Evolutionary conservation across 2,113 vertebrate genomes (phyloP).

Genomic region (Tragelaphus scriptus): DNA sequence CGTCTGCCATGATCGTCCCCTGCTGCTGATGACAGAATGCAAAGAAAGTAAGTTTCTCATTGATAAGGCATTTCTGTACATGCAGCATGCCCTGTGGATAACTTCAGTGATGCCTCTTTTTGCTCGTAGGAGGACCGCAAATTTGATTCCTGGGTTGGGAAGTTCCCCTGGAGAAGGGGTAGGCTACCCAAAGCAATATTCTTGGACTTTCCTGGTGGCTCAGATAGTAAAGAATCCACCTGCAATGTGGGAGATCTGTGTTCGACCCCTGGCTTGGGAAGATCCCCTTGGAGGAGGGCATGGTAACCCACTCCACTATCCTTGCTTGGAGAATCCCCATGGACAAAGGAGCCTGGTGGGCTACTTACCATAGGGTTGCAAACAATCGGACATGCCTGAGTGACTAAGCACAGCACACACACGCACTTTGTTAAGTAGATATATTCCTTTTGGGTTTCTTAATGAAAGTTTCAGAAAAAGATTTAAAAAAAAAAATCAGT

Average conservation of each 20-base stretch:
- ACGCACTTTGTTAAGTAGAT: neutral
- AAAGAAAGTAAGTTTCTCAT: neutral
- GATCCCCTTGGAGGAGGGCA: neutral
- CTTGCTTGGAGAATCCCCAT: neutral
- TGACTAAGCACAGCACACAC: neutral
- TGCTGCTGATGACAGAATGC: neutral
- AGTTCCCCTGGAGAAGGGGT: neutral
- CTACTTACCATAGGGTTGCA: neutral
- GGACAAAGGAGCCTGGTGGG: neutral
- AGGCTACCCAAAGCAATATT: neutral
- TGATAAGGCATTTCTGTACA: neutral
- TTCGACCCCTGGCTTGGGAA: neutral
- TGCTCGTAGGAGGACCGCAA: neutral
- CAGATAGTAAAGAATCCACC: neutral
- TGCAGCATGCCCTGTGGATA: neutral
- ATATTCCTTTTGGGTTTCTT: constrained; percentile 14
- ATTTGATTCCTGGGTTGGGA: neutral
- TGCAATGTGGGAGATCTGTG: neutral
- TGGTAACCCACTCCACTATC: neutral
- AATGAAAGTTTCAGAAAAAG: constrained; percentile 10
- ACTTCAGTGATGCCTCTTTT: neutral
- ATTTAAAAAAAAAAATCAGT: neutral
- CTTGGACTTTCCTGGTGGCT: neutral
- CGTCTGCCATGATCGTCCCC: fast-evolving
- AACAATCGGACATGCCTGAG: neutral